A percentile compares a stretch with the other conserved stretches of the same genome.
phyloP scores from a whole-genome alignment of 1,140 invertebrate species.

The Pogonomyrmex barbatus region DNA sequence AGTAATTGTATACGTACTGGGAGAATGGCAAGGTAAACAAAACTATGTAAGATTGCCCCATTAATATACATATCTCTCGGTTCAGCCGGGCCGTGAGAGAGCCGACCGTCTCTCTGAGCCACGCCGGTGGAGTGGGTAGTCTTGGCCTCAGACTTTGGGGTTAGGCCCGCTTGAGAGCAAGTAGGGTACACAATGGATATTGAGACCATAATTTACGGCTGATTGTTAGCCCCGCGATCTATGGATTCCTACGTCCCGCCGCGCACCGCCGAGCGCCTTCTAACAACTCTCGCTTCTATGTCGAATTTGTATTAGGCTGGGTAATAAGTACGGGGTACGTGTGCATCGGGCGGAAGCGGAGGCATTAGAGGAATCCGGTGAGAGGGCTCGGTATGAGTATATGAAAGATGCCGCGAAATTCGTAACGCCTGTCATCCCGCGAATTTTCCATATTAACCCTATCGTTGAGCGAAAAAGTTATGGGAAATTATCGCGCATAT shows the following conservation, averaged over 20 bases:
- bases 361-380: conserved; percentile 63
- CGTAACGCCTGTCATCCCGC: conserved; percentile 26
- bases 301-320: conserved; percentile 83
- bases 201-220: conserved; percentile 87
- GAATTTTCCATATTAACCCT: not conserved
- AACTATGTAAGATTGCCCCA: conserved; percentile 87
- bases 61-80: conserved; percentile 87
- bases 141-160: conserved; percentile 85
- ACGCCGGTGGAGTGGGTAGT: conserved; percentile 81
- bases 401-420: conserved; percentile 52
- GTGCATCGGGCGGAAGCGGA: conserved; percentile 33
- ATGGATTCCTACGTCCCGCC: conserved; percentile 83
- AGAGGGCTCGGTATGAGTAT: conserved; percentile 47
- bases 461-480: not conserved
- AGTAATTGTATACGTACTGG: conserved; percentile 86
- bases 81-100: conserved; percentile 81
- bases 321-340: conserved; percentile 70
- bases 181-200: conserved; percentile 86
- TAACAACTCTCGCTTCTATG: conserved; percentile 76
- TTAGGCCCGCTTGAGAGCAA: conserved; percentile 81
- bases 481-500: not conserved
- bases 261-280: conserved; percentile 70
- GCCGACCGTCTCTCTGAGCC: conserved; percentile 68
- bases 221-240: conserved; percentile 86
- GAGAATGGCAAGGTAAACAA: conserved; percentile 87